Evolutionary conservation across 2,888 invertebrate genomes (phyloP).

Genomic region (Ctenicera cuprea): DNA sequence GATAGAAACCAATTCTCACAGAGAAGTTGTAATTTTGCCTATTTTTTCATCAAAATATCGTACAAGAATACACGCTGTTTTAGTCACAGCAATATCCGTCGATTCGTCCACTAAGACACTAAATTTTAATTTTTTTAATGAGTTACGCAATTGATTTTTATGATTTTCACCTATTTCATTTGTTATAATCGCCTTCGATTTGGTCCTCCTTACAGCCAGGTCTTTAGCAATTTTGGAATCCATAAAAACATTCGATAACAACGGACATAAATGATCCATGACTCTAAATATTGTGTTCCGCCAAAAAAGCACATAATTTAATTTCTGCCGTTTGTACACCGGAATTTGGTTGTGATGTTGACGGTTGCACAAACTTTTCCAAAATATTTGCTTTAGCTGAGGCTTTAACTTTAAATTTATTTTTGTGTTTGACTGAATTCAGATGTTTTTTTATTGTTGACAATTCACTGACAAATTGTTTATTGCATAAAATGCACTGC

Average conservation of each 20-base stretch:
- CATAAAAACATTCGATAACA: background rate
- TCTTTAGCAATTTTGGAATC: conserved; percentile 4
- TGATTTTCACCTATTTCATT: background rate
- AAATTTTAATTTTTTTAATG: background rate
- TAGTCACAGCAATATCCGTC: background rate
- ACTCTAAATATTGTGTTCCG: conserved; percentile 3
- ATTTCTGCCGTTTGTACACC: background rate
- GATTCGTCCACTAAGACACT: background rate
- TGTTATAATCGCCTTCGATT: background rate
- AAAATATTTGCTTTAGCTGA: background rate
- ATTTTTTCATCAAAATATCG: background rate
- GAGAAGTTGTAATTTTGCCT: background rate
- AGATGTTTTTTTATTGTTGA: background rate
- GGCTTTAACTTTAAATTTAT: background rate
- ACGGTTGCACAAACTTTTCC: background rate
- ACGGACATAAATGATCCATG: background rate
- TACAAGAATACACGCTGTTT: background rate
- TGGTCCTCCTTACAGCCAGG: background rate
- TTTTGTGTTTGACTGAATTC: background rate
- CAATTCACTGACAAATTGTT: background rate
- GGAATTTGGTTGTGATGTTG: background rate
- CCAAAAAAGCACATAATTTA: background rate
- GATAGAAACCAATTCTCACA: background rate
- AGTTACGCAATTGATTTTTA: background rate
- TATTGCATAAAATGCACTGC: background rate